Evolutionary conservation across 2,113 vertebrate genomes (phyloP), one percentile per base, ranked within the genome.

Genomic region (Oceanites oceanicus): DNA sequence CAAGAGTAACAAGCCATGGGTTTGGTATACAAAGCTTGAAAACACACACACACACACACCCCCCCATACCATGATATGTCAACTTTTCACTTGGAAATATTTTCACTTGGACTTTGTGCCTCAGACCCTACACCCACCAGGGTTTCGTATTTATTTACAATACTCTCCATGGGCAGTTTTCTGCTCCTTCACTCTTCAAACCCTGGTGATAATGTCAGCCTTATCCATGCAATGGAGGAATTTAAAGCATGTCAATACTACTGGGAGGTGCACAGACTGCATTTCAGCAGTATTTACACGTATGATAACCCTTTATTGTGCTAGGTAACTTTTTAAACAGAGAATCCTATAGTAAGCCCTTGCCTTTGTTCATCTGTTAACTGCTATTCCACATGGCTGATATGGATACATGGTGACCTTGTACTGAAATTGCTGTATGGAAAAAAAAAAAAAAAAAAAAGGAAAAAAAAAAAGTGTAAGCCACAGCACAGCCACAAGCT

Each of bases 261-360:
- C 50, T 56, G 58, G 77, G 91, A 96, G 75, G 80, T 75, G 93
- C 81, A 86, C 67, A 78, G 71, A 32, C 81, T 83, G 44, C 85
- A 81, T 92, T 94, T 82, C 94, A 94, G 74, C 75, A 56, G 59
- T 92, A 94, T 96, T 96, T 94, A 94, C 94, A 86, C 73, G 68
- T 89, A 94, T 74, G 94, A 96, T 96, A 97, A 97, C 84, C 83
- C 91, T 91, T 95, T 82, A 97, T 95, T 94, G 95, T 83, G 93
- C 90, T 44, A 70, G 86, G 95, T 96, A 97, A 97, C 96, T 93
- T 96, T 96, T 97, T 96, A 96, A 97, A 95, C 92, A 92, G 89
- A 78, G 77, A 86, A 89, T 92, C 92, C 89, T 72, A 83, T 40
- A 86, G 75, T 68, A 95, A 94, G 73, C 58, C 78, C 62, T 80